Conservation (phyloP, 2,113 vertebrate genomes). For the Poeciliopsis prolifica region DNA sequence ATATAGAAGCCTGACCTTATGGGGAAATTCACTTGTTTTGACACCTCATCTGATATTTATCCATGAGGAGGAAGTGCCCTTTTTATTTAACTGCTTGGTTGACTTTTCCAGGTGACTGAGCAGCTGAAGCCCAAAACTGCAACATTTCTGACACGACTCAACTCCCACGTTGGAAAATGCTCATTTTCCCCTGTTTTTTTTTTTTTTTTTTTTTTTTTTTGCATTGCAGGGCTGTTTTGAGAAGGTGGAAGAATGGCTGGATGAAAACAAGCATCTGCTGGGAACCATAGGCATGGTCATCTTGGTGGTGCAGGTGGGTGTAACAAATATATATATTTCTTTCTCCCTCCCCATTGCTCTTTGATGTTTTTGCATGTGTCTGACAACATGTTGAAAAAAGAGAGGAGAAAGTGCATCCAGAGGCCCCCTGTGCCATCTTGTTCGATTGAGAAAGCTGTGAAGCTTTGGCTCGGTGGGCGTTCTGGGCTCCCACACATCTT, state of each 20-base stretch:
- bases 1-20: constrained; percentile 23
- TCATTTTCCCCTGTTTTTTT: neutral
- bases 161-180: constrained; percentile 5
- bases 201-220: neutral
- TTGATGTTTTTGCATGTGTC: constrained; percentile 17
- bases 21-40: constrained; percentile 33
- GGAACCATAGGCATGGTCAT: constrained; percentile 93
- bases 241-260: constrained; percentile 92
- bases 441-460: constrained; percentile 22
- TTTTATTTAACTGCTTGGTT: neutral
- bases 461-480: constrained; percentile 37
- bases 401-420: constrained; percentile 4
- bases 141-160: neutral
- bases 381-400: constrained; percentile 12
- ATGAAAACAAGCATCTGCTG: constrained; percentile 93
- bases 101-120: constrained; percentile 10
- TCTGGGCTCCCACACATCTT: constrained; percentile 38
- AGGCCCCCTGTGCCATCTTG: constrained; percentile 26
- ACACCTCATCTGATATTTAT: constrained; percentile 24
- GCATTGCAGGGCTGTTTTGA: constrained; percentile 91
- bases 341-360: neutral
- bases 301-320: constrained; percentile 92
- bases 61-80: neutral
- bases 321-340: constrained; percentile 17
- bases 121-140: neutral